phyloP scores from a whole-genome alignment of 2,113 vertebrate species.

The rat (Rattus norvegicus) region GRCr8 NC_086031.1:85774501-85775000 shows the following conservation, averaged over 20 bases:
- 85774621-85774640: background rate
- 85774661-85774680: background rate
- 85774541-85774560: background rate
- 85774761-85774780: background rate
- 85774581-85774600: background rate
- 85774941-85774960: background rate
- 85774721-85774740: background rate
- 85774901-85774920: background rate
- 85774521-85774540: background rate
- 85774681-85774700: background rate
- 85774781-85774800: background rate
- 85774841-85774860: too few relatives aligned
- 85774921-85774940: background rate
- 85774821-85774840: background rate
- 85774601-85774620: background rate
- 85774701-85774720: background rate
- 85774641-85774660: background rate
- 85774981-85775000: background rate
- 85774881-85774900: background rate
- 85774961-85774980: background rate
- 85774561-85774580: background rate
- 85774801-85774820: background rate
- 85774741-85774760: background rate
- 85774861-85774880: too few relatives aligned
- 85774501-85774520: too few relatives aligned